A percentile compares a stretch with the other conserved stretches of the same genome.
phyloP scores from a whole-genome alignment of 2,888 invertebrate species.

The Trachelus iudaicus region DNA sequence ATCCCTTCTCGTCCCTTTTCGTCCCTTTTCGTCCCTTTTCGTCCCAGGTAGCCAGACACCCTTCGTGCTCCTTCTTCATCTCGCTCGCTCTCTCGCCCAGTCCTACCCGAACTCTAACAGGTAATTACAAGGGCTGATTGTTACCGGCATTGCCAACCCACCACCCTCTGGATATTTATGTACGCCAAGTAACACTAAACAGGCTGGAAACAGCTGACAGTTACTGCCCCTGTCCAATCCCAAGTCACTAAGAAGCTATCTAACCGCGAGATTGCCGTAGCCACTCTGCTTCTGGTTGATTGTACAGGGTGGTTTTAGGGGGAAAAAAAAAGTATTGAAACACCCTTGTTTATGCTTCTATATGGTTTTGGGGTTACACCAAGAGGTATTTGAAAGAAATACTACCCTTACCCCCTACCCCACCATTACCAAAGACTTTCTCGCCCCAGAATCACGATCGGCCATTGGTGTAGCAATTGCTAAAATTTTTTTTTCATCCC shows the following conservation, averaged over 20 bases:
- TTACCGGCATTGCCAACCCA: slow-evolving; percentile 30
- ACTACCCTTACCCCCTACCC: no score
- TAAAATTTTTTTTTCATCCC: no score
- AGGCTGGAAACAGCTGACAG: slow-evolving; percentile 41
- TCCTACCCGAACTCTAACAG: slow-evolving; percentile 28
- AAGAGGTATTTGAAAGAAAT: no score
- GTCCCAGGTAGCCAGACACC: slow-evolving; percentile 9
- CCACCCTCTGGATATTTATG: slow-evolving; percentile 37
- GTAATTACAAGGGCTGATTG: slow-evolving; percentile 43
- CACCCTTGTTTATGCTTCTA: no score
- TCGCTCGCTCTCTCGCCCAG: not conserved
- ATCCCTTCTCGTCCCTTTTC: slow-evolving; percentile 8
- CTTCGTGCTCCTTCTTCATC: not conserved
- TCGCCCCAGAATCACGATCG: no score
- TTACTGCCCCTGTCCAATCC: slow-evolving; percentile 19
- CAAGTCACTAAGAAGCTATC: not conserved
- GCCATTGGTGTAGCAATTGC: no score
- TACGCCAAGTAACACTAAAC: slow-evolving; percentile 34
- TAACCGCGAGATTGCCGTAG: not conserved
- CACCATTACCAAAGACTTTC: no score
- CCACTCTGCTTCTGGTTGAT: no score
- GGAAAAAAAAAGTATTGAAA: no score
- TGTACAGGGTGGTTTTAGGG: no score
- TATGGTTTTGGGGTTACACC: no score
- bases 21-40: slow-evolving; percentile 8